Percentiles rank a stretch among this genome's conserved stretches.
phyloP scores from a whole-genome alignment of 1,140 invertebrate genomes.

The Homarus americanus region DNA sequence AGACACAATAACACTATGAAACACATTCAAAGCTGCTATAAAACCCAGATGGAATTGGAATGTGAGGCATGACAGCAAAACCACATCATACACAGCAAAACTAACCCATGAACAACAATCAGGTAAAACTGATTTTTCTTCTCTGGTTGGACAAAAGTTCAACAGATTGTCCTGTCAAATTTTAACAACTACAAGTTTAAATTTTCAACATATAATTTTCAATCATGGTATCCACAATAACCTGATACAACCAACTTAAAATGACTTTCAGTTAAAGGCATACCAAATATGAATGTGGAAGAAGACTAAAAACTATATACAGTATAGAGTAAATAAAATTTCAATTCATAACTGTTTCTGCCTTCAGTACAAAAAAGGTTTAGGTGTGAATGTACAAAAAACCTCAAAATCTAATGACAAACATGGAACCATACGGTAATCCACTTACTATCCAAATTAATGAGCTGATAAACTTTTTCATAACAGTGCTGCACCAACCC shows the following conservation, averaged over 20 bases:
- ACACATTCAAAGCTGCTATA: conserved; percentile 3
- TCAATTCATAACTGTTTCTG: not conserved
- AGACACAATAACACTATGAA: not conserved
- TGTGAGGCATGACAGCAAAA: conserved; percentile 40
- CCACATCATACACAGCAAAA: not conserved
- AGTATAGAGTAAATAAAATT: not conserved
- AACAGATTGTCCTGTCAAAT: too few relatives aligned
- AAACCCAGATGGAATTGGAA: conserved; percentile 23
- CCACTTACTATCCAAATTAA: not conserved
- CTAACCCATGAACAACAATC: not conserved
- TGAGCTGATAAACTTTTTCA: not conserved
- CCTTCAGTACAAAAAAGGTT: not conserved
- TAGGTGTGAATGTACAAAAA: not conserved
- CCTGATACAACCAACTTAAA: too few relatives aligned
- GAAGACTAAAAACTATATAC: not conserved
- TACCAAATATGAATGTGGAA: too few relatives aligned
- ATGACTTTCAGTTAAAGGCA: too few relatives aligned
- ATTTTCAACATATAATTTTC: too few relatives aligned
- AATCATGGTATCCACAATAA: too few relatives aligned
- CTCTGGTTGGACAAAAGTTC: not conserved
- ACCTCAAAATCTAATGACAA: not conserved
- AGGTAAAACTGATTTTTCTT: not conserved
- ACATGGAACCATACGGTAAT: not conserved
- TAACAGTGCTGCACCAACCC: not conserved
- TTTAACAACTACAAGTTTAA: too few relatives aligned